Evolutionary conservation across 2,113 vertebrate species (phyloP), one percentile per base, ranked within the genome.

Genomic region (Megatriorchis doriae): DNA sequence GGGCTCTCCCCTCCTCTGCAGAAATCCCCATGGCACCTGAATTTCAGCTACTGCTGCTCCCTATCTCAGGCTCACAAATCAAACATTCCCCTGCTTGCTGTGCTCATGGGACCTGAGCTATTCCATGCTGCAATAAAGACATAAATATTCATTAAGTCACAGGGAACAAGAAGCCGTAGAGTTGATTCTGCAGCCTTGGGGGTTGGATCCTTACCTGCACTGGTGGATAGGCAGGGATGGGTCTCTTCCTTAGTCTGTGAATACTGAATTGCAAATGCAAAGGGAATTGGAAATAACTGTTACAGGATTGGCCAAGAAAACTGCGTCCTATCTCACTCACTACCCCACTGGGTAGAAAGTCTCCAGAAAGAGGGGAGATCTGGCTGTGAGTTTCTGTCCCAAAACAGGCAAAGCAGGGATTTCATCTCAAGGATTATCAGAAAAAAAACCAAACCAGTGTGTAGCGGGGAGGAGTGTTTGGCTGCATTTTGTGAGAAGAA

Each of bases 91-190:
- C 93, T 90, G 74, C 92, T 92, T 65, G 74, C 90, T 85, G 68
- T 95, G 81, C 93, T 96, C 93, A 66, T 61, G 96, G 94, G 96
- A 96, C 81, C 85, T 86, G 43, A 95, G 95, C 75, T 93, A 81
- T 88, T 96, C 90, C 79, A 83, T 55, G 85, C 90, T 97, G 94
- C 94, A 96, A 90, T 94, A 90, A 93, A 93, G 87, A 80, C 50
- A 95, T 96, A 94, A 96, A 96, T 96, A 96, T 97, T 96, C 95
- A 96, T 96, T 95, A 96, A 93, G 88, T 80, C 88, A 59, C 42
- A 63, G 80, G 73, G 85, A 96, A 90, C 81, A 90, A 86, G 88
- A 90, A 95, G 67, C 63, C 0, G 0, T 66, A 86, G 72, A 7
- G 75, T 92, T 80, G 90, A 91, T 91, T 87, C 92, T 91, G 78